phyloP scores from a whole-genome alignment of 2,888 invertebrate species.

The Dioctria rufipes region DNA sequence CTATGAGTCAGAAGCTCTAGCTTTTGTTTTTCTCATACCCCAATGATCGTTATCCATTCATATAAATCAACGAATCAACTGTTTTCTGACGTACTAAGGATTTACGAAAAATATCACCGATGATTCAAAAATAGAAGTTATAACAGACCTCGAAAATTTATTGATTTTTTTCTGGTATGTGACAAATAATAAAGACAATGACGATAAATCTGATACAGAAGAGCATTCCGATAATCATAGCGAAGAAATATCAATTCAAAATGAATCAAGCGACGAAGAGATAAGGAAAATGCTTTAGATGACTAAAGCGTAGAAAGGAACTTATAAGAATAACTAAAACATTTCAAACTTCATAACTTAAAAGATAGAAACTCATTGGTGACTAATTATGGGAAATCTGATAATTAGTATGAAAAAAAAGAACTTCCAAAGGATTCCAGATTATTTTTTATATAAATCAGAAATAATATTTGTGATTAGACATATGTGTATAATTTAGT shows the following conservation, averaged over 20 bases:
- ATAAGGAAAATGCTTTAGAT: slow-evolving; percentile 8
- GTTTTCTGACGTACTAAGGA: slow-evolving; percentile 67
- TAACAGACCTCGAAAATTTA: neutral
- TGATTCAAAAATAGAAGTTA: no score
- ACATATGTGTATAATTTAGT: neutral
- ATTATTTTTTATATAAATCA: neutral
- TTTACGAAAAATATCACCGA: slow-evolving; percentile 62
- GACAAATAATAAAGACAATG: neutral
- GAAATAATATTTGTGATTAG: slow-evolving; percentile 12
- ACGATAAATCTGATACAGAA: slow-evolving; percentile 59
- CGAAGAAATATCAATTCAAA: slow-evolving; percentile 10
- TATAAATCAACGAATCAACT: slow-evolving; percentile 60
- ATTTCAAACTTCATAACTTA: neutral
- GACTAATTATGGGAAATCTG: no score
- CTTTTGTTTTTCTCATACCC: slow-evolving; percentile 58
- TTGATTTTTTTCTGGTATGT: neutral
- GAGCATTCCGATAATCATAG: slow-evolving; percentile 59
- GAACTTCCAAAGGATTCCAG: no score
- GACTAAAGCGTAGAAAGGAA: neutral
- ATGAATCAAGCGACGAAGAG: neutral
- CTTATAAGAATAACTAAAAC: neutral
- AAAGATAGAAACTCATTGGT: neutral
- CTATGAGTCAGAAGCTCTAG: no score
- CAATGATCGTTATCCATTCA: neutral
- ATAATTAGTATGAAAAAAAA: no score